A percentile compares a stretch with the other conserved stretches of the same genome.
Conservation (phyloP, 2,888 invertebrate genomes). For the Ormyrus labotus region DNA sequence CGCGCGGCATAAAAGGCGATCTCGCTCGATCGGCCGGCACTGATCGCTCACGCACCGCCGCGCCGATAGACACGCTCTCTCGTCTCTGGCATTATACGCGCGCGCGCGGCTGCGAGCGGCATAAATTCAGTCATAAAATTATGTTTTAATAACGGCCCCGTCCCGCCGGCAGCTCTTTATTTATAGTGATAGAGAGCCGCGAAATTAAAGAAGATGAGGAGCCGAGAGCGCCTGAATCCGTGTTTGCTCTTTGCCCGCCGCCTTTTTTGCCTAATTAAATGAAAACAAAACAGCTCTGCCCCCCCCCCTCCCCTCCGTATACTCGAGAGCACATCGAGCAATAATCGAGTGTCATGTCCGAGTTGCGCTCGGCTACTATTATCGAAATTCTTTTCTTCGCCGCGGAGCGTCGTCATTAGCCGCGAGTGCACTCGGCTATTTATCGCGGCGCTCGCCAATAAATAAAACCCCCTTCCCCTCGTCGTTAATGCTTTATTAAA, state of each 20-base stretch:
- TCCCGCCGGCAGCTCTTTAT: neutral
- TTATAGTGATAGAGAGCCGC: neutral
- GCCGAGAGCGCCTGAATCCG: too few relatives aligned
- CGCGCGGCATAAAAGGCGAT: too few relatives aligned
- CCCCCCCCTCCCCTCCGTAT: neutral
- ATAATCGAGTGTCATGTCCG: slow-evolving; percentile 3
- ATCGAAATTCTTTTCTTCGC: too few relatives aligned
- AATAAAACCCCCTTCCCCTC: too few relatives aligned
- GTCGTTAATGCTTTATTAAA: too few relatives aligned
- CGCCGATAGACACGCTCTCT: neutral
- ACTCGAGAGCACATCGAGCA: neutral
- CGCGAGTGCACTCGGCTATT: too few relatives aligned
- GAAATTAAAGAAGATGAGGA: too few relatives aligned
- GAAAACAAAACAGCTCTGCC: slow-evolving; percentile 14
- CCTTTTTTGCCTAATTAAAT: slow-evolving; percentile 44
- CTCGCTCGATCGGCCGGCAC: too few relatives aligned
- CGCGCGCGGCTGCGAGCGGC: neutral
- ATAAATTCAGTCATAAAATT: slow-evolving; percentile 45
- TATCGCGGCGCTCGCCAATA: too few relatives aligned
- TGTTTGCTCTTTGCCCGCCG: neutral
- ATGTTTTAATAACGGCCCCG: slow-evolving; percentile 38
- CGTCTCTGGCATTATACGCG: neutral
- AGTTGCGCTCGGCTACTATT: neutral
- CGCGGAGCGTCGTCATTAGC: too few relatives aligned
- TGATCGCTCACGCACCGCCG: too few relatives aligned